Conservation (phyloP, 2,888 invertebrate species). For the Trichogramma dendrolimi region DNA sequence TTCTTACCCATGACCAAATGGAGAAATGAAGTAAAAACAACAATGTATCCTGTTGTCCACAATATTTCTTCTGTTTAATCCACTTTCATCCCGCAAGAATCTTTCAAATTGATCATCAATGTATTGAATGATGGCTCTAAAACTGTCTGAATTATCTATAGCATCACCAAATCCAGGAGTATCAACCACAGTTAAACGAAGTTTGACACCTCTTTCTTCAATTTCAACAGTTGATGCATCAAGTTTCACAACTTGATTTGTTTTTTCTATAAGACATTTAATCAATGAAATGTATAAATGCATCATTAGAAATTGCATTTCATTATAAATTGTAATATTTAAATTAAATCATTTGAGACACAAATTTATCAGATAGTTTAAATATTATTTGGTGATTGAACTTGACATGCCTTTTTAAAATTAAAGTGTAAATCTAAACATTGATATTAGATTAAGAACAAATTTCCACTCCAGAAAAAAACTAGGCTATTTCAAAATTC, state of each 20-base stretch:
- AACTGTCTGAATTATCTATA: conserved; percentile 90
- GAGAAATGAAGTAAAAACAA: conserved; percentile 96
- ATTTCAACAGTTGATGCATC: conserved; percentile 96
- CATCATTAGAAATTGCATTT: background rate
- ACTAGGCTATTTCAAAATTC: too few relatives aligned
- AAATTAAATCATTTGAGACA: background rate
- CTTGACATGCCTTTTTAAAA: conserved; percentile 23
- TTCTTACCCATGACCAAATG: conserved; percentile 88
- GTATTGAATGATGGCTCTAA: conserved; percentile 90
- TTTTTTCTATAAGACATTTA: conserved; percentile 64
- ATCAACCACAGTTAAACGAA: conserved; percentile 89
- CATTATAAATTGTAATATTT: background rate
- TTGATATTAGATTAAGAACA: background rate
- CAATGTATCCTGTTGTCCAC: conserved; percentile 97
- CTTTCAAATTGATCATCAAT: conserved; percentile 96
- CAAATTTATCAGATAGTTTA: background rate
- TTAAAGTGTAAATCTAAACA: background rate
- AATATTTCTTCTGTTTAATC: conserved; percentile 91
- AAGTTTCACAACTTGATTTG: conserved; percentile 86
- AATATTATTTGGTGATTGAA: conserved; percentile 6
- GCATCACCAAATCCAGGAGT: conserved; percentile 96
- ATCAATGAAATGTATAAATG: background rate
- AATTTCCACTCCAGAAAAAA: background rate
- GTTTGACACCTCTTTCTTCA: conserved; percentile 90
- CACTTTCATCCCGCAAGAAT: conserved; percentile 87